phyloP scores from a whole-genome alignment of 2,797 vertebrate genomes.

The Hyperoplus immaculatus region DNA sequence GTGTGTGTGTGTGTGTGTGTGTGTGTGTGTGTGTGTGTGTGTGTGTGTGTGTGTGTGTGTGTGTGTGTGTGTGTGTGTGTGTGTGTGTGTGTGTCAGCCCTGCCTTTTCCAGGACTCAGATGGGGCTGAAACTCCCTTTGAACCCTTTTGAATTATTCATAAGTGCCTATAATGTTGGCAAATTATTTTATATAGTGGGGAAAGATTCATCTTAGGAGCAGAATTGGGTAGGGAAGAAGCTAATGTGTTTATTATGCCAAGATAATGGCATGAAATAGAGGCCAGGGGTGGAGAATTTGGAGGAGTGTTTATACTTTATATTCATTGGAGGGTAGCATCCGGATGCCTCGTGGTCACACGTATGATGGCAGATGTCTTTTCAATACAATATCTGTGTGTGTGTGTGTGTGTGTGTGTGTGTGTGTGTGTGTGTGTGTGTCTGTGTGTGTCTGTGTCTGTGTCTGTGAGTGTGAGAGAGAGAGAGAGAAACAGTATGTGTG shows the following conservation, averaged over 20 bases:
- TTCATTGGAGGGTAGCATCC: slow-evolving; percentile 81
- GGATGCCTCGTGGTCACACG: slow-evolving; percentile 79
- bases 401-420: slow-evolving; percentile 10
- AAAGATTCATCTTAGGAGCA: slow-evolving; percentile 85
- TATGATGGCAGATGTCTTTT: slow-evolving; percentile 74
- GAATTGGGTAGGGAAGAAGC: slow-evolving; percentile 79
- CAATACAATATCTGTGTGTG: slow-evolving; percentile 55
- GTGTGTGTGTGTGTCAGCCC: slow-evolving; percentile 66
- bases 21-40: slow-evolving; percentile 51
- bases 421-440: too few species aligned
- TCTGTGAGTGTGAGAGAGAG: too few species aligned
- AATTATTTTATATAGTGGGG: slow-evolving; percentile 87
- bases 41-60: slow-evolving; percentile 52
- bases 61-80: slow-evolving; percentile 40
- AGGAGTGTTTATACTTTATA: slow-evolving; percentile 86
- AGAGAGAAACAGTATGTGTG: too few species aligned
- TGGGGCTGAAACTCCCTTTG: slow-evolving; percentile 73
- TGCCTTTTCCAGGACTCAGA: slow-evolving; percentile 70
- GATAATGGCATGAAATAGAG: slow-evolving; percentile 86
- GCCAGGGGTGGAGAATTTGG: slow-evolving; percentile 80
- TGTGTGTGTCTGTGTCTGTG: too few species aligned
- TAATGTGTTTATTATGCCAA: slow-evolving; percentile 89
- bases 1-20: slow-evolving; percentile 50
- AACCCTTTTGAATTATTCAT: slow-evolving; percentile 87
- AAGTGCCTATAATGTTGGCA: slow-evolving; percentile 84